phyloP scores from a whole-genome alignment of 2,797 vertebrate species.

The Argyrosomus regius region DNA sequence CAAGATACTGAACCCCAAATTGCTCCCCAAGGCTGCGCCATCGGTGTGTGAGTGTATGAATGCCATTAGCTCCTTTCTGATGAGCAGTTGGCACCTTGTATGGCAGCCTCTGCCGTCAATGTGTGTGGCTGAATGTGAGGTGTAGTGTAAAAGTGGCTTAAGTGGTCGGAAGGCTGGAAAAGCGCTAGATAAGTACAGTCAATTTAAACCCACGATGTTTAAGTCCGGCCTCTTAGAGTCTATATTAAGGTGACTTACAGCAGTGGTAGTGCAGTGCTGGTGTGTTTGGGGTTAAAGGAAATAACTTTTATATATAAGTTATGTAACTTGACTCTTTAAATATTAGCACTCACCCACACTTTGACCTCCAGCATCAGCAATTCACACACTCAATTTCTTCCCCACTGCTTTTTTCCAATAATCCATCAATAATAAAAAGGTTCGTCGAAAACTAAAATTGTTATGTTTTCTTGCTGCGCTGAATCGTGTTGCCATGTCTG shows the following conservation, averaged over 20 bases:
- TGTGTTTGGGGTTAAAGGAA: neutral
- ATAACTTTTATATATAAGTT: neutral
- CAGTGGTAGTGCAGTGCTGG: neutral
- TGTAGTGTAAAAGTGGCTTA: too few species aligned
- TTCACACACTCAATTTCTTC: neutral
- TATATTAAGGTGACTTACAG: neutral
- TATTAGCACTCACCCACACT: neutral
- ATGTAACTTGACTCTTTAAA: too few species aligned
- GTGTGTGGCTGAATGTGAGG: too few species aligned
- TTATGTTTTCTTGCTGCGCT: neutral
- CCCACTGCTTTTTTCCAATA: neutral
- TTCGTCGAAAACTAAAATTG: neutral
- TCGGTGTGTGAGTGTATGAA: too few species aligned
- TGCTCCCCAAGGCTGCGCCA: too few species aligned
- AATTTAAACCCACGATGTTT: neutral
- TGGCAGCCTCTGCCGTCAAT: too few species aligned
- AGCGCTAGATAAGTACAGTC: too few species aligned
- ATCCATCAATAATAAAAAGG: neutral
- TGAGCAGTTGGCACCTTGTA: too few species aligned
- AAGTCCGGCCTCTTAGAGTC: neutral
- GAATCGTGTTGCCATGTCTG: neutral
- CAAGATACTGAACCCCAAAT: too few species aligned
- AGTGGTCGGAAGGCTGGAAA: too few species aligned
- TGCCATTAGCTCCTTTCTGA: too few species aligned
- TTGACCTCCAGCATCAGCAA: neutral